Evolutionary conservation across 2,113 vertebrate genomes (phyloP).

Genomic region (Ammodytes marinus): DNA sequence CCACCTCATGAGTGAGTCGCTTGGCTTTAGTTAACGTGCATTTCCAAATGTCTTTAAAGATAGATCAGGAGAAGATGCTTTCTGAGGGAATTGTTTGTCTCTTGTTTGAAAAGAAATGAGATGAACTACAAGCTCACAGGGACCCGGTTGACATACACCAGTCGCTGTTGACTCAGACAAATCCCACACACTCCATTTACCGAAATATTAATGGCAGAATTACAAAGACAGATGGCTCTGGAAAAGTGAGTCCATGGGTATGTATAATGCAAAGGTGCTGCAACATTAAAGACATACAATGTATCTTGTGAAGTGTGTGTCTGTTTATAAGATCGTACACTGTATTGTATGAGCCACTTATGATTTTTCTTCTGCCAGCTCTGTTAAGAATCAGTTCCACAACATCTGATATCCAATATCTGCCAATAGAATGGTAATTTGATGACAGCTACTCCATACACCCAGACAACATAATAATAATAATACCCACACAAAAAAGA

Average conservation of each 20-base stretch:
- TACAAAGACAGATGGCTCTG: constrained; percentile 16
- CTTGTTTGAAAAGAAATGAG: constrained; percentile 16
- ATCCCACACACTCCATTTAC: neutral
- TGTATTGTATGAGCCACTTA: neutral
- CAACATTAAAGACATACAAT: constrained; percentile 3
- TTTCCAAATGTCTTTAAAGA: constrained; percentile 32
- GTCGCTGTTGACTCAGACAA: neutral
- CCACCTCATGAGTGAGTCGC: constrained; percentile 13
- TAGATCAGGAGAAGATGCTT: constrained; percentile 13
- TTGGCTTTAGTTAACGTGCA: constrained; percentile 12
- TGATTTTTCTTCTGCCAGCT: constrained; percentile 4
- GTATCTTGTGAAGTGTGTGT: constrained; percentile 4
- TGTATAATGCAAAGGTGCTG: constrained; percentile 13
- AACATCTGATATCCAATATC: neutral
- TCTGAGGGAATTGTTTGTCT: constrained; percentile 16
- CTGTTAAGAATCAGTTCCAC: neutral
- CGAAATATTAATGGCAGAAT: constrained; percentile 3
- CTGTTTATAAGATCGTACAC: neutral
- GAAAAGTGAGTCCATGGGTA: neutral
- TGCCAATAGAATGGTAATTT: constrained; percentile 3
- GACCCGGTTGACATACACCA: constrained; percentile 6
- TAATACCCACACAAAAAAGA: neutral
- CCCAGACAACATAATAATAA: neutral
- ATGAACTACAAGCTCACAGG: constrained; percentile 10
- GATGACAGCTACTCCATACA: neutral